These are phyloP conservation scores for Diadromus collaris DNA, from an alignment of 2,888 invertebrate genomes.

Conservation along the genomic window DNA sequence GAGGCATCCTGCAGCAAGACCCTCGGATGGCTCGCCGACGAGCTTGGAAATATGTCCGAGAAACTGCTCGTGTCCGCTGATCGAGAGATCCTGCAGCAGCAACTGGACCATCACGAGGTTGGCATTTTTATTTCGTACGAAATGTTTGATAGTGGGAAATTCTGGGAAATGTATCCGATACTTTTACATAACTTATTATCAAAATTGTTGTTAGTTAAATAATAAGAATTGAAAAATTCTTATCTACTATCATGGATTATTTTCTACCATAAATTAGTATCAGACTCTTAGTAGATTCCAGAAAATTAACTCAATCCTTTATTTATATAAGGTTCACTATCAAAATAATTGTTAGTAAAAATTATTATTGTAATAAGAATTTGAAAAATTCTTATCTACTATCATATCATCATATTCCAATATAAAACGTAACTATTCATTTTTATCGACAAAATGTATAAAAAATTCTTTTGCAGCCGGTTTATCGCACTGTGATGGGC, in stretches of 20 bases:
- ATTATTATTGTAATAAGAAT: not conserved
- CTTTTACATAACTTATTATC: too few relatives aligned
- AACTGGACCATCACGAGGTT: conserved; percentile 92
- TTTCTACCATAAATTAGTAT: too few relatives aligned
- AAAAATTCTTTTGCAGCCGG: conserved; percentile 81
- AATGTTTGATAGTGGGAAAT: not conserved
- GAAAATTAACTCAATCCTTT: too few relatives aligned
- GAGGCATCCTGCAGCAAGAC: conserved; percentile 94
- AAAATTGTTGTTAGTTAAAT: not conserved
- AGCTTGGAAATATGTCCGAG: conserved; percentile 88
- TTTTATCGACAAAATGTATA: not conserved
- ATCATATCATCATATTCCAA: too few relatives aligned
- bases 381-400: too few relatives aligned
- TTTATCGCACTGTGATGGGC: conserved; percentile 93
- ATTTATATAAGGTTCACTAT: too few relatives aligned
- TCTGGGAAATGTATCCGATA: too few relatives aligned
- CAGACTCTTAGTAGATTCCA: too few relatives aligned
- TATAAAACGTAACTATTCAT: too few relatives aligned
- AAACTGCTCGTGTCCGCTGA: conserved; percentile 94
- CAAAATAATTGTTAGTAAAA: not conserved
- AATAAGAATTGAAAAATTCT: not conserved
- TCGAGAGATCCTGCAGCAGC: conserved; percentile 89
- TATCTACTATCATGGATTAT: too few relatives aligned
- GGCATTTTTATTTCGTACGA: conserved; percentile 18
- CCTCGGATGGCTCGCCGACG: conserved; percentile 93